Evolutionary conservation across 2,797 vertebrate genomes (phyloP).

Genomic region (Bradypodion pumilum): DNA sequence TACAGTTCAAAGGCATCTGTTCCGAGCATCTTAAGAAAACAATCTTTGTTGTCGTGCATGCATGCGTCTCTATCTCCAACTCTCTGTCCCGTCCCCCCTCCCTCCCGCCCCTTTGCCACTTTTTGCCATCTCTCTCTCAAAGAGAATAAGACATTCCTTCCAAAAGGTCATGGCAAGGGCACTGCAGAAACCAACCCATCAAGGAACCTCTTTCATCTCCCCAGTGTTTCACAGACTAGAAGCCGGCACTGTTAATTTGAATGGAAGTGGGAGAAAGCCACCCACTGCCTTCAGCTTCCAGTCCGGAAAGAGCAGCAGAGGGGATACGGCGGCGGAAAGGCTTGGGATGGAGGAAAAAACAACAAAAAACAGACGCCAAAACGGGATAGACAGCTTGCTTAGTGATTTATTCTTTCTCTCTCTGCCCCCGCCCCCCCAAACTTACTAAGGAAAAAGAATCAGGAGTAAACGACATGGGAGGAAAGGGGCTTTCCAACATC

Average conservation of each 20-base stretch:
- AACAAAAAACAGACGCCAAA: slow-evolving; percentile 59
- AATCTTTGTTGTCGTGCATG: slow-evolving; percentile 11
- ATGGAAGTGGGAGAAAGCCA: slow-evolving; percentile 67
- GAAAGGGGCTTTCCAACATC: slow-evolving; percentile 46
- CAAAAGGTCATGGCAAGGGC: slow-evolving; percentile 70
- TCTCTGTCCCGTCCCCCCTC: background rate
- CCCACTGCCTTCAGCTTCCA: slow-evolving; percentile 68
- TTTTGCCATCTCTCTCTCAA: slow-evolving; percentile 34
- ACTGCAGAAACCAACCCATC: slow-evolving; percentile 50
- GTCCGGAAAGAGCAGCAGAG: slow-evolving; percentile 71
- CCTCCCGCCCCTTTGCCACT: slow-evolving; percentile 21
- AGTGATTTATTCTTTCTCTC: background rate
- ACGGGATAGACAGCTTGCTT: slow-evolving; percentile 52
- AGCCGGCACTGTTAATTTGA: slow-evolving; percentile 66
- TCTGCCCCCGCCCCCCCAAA: too few species aligned
- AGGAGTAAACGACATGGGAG: slow-evolving; percentile 42
- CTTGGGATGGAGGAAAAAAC: slow-evolving; percentile 27
- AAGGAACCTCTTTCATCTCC: slow-evolving; percentile 69
- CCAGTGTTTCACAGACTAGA: slow-evolving; percentile 59
- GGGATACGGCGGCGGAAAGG: slow-evolving; percentile 59
- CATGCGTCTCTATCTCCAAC: background rate
- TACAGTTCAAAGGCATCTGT: slow-evolving; percentile 32
- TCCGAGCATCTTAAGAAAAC: background rate
- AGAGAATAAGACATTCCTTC: slow-evolving; percentile 53
- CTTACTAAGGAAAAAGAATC: slow-evolving; percentile 26